Evolutionary conservation across 2,113 vertebrate genomes (phyloP).

Genomic region (Osmerus mordax): DNA sequence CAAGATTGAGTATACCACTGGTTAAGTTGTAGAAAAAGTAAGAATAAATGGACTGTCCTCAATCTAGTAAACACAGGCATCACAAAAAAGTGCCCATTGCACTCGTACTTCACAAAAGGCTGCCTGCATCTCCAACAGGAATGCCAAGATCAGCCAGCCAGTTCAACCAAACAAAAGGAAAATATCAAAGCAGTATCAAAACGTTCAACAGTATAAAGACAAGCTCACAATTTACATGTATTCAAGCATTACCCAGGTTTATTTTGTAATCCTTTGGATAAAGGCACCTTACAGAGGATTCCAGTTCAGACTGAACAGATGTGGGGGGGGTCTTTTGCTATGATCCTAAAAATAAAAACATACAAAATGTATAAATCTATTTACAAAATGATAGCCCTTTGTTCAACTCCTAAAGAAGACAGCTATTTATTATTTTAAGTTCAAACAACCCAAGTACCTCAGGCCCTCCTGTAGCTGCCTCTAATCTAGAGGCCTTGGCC

Average conservation of each 20-base stretch:
- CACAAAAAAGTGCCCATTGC: not conserved
- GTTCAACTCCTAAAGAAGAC: too few species aligned
- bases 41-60: not conserved
- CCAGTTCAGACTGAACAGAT: slow-evolving; percentile 42
- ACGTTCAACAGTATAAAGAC: slow-evolving; percentile 49
- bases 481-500: slow-evolving; percentile 24
- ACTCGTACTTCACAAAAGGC: too few species aligned
- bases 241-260: slow-evolving; percentile 83
- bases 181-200: slow-evolving; percentile 55
- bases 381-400: too few species aligned
- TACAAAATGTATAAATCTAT: not conserved
- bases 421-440: too few species aligned
- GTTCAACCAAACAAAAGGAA: not conserved
- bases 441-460: too few species aligned
- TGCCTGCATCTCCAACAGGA: too few species aligned
- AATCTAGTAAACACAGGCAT: not conserved
- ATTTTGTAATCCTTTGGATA: slow-evolving; percentile 68
- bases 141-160: too few species aligned
- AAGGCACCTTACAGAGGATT: slow-evolving; percentile 63
- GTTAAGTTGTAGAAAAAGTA: not conserved
- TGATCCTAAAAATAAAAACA: slow-evolving; percentile 27
- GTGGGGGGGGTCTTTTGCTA: slow-evolving; percentile 35
- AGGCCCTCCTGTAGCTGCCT: too few species aligned
- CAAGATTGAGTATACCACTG: too few species aligned
- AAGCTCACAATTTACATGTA: slow-evolving; percentile 63